These are phyloP conservation scores for Argyresthia goedartella DNA, from an alignment of 2,888 invertebrate genomes.

Conservation along the genomic window DNA sequence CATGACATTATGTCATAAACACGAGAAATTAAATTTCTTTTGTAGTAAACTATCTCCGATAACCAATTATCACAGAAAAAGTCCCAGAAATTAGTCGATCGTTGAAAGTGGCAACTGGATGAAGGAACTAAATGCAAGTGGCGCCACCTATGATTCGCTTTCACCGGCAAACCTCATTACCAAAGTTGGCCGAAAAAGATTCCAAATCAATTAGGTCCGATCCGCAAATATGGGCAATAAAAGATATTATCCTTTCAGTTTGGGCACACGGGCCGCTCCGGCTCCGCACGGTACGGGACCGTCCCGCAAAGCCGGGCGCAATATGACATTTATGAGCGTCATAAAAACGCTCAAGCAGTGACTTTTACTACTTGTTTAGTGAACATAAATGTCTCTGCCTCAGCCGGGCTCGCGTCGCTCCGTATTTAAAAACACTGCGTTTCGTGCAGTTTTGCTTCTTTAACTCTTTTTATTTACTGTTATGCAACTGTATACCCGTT, in stretches of 20 bases:
- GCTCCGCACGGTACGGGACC: slow-evolving; percentile 25
- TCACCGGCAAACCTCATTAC: no score
- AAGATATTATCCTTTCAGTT: not conserved
- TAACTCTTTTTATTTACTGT: slow-evolving; percentile 56
- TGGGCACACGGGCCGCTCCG: not conserved
- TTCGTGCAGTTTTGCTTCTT: slow-evolving; percentile 63
- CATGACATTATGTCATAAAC: no score
- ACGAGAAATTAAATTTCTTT: no score
- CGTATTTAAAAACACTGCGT: slow-evolving; percentile 70
- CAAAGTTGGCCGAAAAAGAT: not conserved
- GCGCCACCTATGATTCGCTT: no score
- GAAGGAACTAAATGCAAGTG: no score
- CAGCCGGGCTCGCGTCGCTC: slow-evolving; percentile 64
- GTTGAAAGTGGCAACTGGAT: no score
- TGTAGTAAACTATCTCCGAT: no score
- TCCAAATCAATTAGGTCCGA: not conserved
- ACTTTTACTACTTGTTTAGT: slow-evolving; percentile 74
- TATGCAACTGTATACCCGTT: slow-evolving; percentile 65
- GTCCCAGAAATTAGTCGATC: no score
- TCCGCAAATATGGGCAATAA: slow-evolving; percentile 1
- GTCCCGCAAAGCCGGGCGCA: slow-evolving; percentile 57
- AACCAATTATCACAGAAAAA: no score
- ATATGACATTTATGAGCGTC: slow-evolving; percentile 72
- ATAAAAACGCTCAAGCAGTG: slow-evolving; percentile 73
- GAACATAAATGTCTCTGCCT: slow-evolving; percentile 73